Percentiles rank a stretch among this genome's conserved stretches.
phyloP scores from a whole-genome alignment of 2,113 vertebrate species.

The Loxodonta africana region DNA sequence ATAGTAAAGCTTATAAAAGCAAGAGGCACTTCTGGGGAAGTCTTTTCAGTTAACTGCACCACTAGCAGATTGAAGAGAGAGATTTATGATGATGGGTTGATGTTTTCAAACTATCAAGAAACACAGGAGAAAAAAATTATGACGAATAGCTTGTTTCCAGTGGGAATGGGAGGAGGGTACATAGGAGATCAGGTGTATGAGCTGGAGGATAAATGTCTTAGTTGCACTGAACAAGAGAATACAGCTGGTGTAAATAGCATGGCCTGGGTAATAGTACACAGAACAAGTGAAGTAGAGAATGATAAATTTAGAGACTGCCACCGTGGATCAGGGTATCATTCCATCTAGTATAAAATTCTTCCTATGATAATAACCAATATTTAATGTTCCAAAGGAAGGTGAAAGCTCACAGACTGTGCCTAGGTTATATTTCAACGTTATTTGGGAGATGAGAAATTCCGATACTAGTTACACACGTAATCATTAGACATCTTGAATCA shows the following conservation, averaged over 20 bases:
- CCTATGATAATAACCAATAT: slow-evolving; percentile 2
- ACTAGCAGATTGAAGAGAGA: background rate
- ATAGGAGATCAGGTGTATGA: background rate
- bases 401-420: background rate
- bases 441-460: slow-evolving; percentile 52
- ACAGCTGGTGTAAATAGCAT: slow-evolving; percentile 42
- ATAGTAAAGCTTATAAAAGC: slow-evolving; percentile 20
- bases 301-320: slow-evolving; percentile 46
- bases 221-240: slow-evolving; percentile 31
- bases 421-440: background rate
- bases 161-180: background rate
- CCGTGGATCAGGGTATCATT: background rate
- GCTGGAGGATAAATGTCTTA: slow-evolving; percentile 47
- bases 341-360: slow-evolving; percentile 9
- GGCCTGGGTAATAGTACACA: background rate
- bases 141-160: slow-evolving; percentile 37
- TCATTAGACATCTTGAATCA: background rate
- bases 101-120: slow-evolving; percentile 68
- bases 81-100: slow-evolving; percentile 21
- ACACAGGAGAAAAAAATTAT: slow-evolving; percentile 3
- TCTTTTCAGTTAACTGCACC: slow-evolving; percentile 15
- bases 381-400: slow-evolving; percentile 60
- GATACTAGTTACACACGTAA: background rate
- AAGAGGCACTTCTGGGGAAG: background rate
- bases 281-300: slow-evolving; percentile 30